Evolutionary conservation across 2,888 invertebrate species (phyloP).

Genomic region (Athetis lepigone): DNA sequence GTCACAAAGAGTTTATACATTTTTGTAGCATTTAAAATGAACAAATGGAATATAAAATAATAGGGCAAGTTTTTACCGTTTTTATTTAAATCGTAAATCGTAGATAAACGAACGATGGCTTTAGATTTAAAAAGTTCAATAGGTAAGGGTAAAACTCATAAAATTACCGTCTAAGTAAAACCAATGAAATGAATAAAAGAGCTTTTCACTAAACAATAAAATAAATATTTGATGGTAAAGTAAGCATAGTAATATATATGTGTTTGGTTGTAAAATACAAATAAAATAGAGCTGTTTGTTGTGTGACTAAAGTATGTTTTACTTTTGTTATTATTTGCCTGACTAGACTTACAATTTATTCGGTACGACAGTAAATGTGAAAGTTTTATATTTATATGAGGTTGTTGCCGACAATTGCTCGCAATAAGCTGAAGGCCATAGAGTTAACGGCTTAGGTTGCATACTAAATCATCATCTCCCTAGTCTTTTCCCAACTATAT

Average conservation of each 20-base stretch:
- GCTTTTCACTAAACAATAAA: slow-evolving; percentile 8
- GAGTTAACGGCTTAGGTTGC: slow-evolving; percentile 39
- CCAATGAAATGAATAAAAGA: neutral
- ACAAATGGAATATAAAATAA: too few species aligned
- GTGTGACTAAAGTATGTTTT: slow-evolving; percentile 27
- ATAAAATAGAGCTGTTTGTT: slow-evolving; percentile 23
- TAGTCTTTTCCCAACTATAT: too few species aligned
- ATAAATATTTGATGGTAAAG: neutral
- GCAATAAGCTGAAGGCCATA: slow-evolving; percentile 55
- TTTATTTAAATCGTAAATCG: too few species aligned
- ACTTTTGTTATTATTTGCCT: slow-evolving; percentile 35
- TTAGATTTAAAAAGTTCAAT: too few species aligned
- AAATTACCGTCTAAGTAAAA: neutral
- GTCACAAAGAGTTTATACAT: too few species aligned
- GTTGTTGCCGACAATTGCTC: slow-evolving; percentile 56
- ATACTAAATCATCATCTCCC: too few species aligned
- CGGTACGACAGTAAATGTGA: slow-evolving; percentile 39
- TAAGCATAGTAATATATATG: neutral
- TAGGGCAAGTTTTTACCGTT: too few species aligned
- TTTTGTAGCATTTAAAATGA: too few species aligned
- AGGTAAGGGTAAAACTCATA: too few species aligned
- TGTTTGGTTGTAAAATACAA: slow-evolving; percentile 3
- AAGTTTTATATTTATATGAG: slow-evolving; percentile 58
- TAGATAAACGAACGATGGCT: too few species aligned
- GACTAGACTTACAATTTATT: slow-evolving; percentile 25